Evolutionary conservation across 1,140 invertebrate genomes (phyloP), one percentile per base, ranked within the genome.

Genomic region (Drosophila sulfurigaster): DNA sequence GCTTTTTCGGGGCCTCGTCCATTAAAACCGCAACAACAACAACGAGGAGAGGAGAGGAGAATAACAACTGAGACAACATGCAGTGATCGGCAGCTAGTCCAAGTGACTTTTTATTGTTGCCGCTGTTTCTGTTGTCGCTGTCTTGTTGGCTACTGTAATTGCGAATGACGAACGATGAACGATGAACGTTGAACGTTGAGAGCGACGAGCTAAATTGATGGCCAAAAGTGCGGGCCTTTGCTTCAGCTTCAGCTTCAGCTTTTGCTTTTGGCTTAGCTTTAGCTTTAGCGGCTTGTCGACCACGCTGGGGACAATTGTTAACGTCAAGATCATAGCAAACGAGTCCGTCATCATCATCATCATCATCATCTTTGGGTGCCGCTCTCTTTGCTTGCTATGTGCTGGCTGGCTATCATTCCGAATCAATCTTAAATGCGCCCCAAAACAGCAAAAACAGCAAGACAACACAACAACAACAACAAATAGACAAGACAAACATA

Each of bases 381-480:
- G 10, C 20, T 28, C 48, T 16, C 35, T 20, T 41, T 11, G 11
- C 38, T n/a, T 41, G 35, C 32, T 35, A 1, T 35, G 5, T 35
- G 3, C 16, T 16, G 32, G 7, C 5, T 28, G 25, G 65, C 82
- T 86, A 86, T 86, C 82, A 25, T 28, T 43, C 73, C 82, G 83
- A 76, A 82, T 87, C 83, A 78, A 86, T 86, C 82, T 86, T 60
- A 67, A 79, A 87, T 79, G 52, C 11, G 28, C 28, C n/a, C 62
- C 66, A 25, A 71, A 13, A 41, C 32, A 38, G 35, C 35, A 82
- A 72, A 57, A 54, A 76, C 66, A 38, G 6, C 35, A 86, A 73
- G 69, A 52, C 80, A 83, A 82, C 76, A 81, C 62, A 77, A 41
- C 3, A 54, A 43, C 3, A 54, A 43, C 48, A n/a, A 62, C 35